A percentile compares a stretch with the other conserved stretches of the same genome.
These are phyloP conservation scores for Eristalinus sepulchralis DNA, from an alignment of 2,888 invertebrate species.

Conservation along the genomic window DNA sequence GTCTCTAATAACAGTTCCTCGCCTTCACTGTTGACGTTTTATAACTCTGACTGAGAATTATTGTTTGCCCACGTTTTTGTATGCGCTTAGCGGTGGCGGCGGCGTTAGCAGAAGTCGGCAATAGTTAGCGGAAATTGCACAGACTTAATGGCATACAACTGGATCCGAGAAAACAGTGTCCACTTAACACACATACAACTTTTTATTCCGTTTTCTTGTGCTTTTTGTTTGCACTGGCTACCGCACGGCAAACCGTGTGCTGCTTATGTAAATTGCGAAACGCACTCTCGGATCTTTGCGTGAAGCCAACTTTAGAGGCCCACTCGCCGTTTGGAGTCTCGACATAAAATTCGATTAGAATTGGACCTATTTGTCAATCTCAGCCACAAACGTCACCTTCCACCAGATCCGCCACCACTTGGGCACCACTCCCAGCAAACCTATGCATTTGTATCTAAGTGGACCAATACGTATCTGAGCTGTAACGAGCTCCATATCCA, in stretches of 20 bases:
- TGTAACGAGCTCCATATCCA: slow-evolving; percentile 12
- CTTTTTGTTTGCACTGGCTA: slow-evolving; percentile 3
- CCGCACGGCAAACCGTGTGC: not conserved
- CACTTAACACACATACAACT: slow-evolving; percentile 36
- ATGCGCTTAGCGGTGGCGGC: not conserved
- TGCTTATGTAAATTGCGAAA: slow-evolving; percentile 61
- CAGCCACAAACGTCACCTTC: slow-evolving; percentile 40
- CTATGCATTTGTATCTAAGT: slow-evolving; percentile 8
- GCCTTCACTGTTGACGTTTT: slow-evolving; percentile 5
- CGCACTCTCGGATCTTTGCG: slow-evolving; percentile 37
- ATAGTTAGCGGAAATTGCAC: slow-evolving; percentile 52
- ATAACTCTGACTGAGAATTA: slow-evolving; percentile 7
- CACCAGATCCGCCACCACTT: not conserved
- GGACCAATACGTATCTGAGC: not conserved
- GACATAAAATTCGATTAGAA: slow-evolving; percentile 49
- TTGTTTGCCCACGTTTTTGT: slow-evolving; percentile 30
- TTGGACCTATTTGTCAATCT: slow-evolving; percentile 63
- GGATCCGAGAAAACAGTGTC: slow-evolving; percentile 44
- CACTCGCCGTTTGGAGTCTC: not conserved
- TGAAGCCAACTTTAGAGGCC: slow-evolving; percentile 1
- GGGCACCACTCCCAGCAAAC: slow-evolving; percentile 51
- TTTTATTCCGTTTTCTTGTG: not conserved
- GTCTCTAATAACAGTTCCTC: not conserved
- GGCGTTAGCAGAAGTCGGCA: slow-evolving; percentile 7
- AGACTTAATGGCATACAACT: slow-evolving; percentile 43